Base-by-base conservation (phyloP, 2,888 invertebrate genomes). In the Thera britannica region DNA sequence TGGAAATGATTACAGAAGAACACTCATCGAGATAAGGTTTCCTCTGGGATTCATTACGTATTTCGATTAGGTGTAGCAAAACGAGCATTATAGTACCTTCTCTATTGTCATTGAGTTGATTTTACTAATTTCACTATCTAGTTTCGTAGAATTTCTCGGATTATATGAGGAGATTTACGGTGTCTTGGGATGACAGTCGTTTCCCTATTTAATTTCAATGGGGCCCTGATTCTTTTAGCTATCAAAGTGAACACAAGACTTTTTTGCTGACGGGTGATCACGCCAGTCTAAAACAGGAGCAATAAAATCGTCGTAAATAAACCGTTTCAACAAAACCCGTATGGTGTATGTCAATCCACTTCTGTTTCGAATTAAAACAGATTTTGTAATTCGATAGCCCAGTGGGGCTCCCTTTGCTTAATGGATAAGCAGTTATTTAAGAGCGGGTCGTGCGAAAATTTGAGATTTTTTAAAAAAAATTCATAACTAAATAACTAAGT, bases 401-500 rank as follows among this genome's bases (percentile, higher is more conserved):
- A 72, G 74, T 75, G 64, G 69, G 67, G 65, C 52, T 62, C 54
- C 67, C 65, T 71, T 70, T 68, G 71, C 71, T 70, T 72, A 71
- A 75, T 75, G 72, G 67, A 71, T 72, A 73, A 72, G 67, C 58
- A 67, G 70, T 63, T 68, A 70, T 73, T 75, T 72, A 68, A n/a
- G n/a, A n/a, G n/a, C n/a, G n/a, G n/a, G n/a, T n/a, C n/a, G n/a
- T n/a, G n/a, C n/a, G n/a, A n/a, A n/a, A n/a, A n/a, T n/a, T n/a
- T n/a, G n/a, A n/a, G n/a, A n/a, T n/a, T n/a, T n/a, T n/a, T n/a
- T n/a, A n/a, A n/a, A n/a, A n/a, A n/a, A n/a, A n/a, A n/a, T n/a
- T n/a, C n/a, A n/a, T n/a, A n/a, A n/a, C n/a, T n/a, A n/a, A n/a
- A n/a, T n/a, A n/a, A n/a, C n/a, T n/a, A n/a, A n/a, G n/a, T n/a